Percentiles rank a stretch among this genome's conserved stretches.
These are phyloP conservation scores for Heliothis subflexa DNA, from an alignment of 1,140 invertebrate genomes.

Conservation along the genomic window DNA sequence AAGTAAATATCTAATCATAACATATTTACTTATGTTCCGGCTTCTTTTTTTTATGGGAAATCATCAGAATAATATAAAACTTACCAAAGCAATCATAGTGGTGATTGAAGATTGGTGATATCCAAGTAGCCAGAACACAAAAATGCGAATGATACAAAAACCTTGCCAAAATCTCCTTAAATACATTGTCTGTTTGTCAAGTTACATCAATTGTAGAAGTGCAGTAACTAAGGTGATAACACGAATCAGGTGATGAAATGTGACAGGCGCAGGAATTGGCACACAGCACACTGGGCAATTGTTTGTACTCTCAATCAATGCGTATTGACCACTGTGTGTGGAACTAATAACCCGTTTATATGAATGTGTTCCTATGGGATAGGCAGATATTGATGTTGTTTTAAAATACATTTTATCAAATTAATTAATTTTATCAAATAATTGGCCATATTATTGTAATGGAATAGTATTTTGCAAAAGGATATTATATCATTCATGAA, in stretches of 20 bases:
- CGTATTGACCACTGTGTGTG: slow-evolving; percentile 7
- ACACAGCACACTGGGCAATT: slow-evolving; percentile 16
- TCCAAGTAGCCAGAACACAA: slow-evolving; percentile 19
- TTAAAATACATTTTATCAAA: too few species aligned
- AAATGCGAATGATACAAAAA: slow-evolving; percentile 61
- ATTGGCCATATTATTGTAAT: too few species aligned
- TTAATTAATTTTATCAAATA: too few species aligned
- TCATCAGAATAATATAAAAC: too few species aligned
- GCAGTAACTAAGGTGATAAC: slow-evolving; percentile 72
- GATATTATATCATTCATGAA: too few species aligned
- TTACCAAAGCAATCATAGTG: slow-evolving; percentile 42
- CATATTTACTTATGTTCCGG: too few species aligned
- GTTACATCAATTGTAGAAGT: slow-evolving; percentile 67
- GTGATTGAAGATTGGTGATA: slow-evolving; percentile 3
- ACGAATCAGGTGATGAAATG: slow-evolving; percentile 68
- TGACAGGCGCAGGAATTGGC: slow-evolving; percentile 38
- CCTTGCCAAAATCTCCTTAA: slow-evolving; percentile 64
- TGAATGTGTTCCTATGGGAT: not conserved
- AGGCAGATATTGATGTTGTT: not conserved
- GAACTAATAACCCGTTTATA: not conserved
- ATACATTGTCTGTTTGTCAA: slow-evolving; percentile 74
- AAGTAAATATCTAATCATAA: too few species aligned
- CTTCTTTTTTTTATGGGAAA: too few species aligned
- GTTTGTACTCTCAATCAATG: slow-evolving; percentile 17
- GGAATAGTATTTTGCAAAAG: too few species aligned